phyloP scores from a whole-genome alignment of 92 coral and sea anemone species.

The Actinostola sp. region DNA sequence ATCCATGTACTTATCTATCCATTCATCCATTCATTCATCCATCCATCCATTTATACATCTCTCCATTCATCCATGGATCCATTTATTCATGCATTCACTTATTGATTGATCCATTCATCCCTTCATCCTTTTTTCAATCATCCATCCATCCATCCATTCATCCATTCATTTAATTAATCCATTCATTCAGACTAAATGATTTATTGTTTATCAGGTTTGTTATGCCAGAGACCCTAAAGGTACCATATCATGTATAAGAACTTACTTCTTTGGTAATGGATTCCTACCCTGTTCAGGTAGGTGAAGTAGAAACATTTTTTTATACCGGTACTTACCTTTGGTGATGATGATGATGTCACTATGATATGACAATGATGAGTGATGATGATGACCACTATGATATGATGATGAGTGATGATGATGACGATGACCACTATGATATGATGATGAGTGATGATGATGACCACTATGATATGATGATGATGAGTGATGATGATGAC shows the following conservation, averaged over 20 bases:
- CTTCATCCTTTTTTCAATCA: too few relatives aligned
- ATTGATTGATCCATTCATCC: constrained; percentile 1
- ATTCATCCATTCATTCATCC: not conserved
- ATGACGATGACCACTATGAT: too few relatives aligned
- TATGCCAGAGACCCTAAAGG: constrained; percentile 84
- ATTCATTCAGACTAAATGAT: not conserved
- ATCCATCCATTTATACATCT: not conserved
- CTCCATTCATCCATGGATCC: not conserved
- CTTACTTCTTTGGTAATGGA: constrained; percentile 81
- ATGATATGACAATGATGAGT: too few relatives aligned
- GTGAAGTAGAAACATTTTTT: not conserved
- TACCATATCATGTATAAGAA: constrained; percentile 69
- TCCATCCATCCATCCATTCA: constrained; percentile 8
- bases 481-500: too few relatives aligned
- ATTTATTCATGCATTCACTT: not conserved
- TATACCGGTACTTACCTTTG: not conserved
- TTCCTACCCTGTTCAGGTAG: constrained; percentile 56
- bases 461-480: too few relatives aligned
- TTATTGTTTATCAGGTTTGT: constrained; percentile 54
- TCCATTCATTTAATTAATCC: not conserved
- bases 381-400: too few relatives aligned
- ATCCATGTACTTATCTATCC: not conserved
- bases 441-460: too few relatives aligned
- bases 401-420: too few relatives aligned
- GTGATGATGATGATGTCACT: too few relatives aligned